These are phyloP conservation scores for Microcebus jonahi DNA, from an alignment of 2,113 vertebrate species.

Conservation along the genomic window DNA sequence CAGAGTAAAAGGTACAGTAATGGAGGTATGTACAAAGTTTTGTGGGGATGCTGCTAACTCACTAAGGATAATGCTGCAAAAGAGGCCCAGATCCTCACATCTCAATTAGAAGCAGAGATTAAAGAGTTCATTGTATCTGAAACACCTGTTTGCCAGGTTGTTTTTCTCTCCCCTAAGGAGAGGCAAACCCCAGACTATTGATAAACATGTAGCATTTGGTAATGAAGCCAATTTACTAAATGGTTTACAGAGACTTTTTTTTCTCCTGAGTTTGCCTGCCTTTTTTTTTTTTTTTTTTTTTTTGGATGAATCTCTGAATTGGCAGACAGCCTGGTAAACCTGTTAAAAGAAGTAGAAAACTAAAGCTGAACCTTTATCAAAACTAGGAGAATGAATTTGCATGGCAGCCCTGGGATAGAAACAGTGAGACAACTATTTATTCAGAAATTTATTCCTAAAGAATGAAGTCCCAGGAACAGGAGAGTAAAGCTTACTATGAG, in stretches of 20 bases:
- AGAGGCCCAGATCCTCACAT: background rate
- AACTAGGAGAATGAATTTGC: background rate
- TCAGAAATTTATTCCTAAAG: background rate
- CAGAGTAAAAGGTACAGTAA: background rate
- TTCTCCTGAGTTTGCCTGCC: background rate
- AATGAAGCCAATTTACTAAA: conserved; percentile 54
- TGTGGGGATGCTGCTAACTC: background rate
- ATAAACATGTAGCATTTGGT: conserved; percentile 45
- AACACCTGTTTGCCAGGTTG: background rate
- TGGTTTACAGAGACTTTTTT: background rate
- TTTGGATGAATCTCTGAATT: background rate
- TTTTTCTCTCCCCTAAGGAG: conserved; percentile 25
- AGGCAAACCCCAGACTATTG: background rate
- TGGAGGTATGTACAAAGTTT: background rate
- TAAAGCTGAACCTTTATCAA: background rate
- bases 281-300: conserved; percentile 39
- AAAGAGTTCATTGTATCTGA: background rate
- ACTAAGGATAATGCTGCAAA: background rate
- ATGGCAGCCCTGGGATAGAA: background rate
- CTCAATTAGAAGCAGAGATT: conserved; percentile 13
- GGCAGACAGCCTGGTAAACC: background rate
- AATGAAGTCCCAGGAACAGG: background rate
- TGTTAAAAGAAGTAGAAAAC: background rate
- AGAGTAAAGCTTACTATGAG: background rate
- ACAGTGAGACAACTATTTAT: background rate